A percentile compares a stretch with the other conserved stretches of the same genome.
Evolutionary conservation across 2,888 invertebrate species (phyloP).

Genomic region (Epinotia brunnichana): DNA sequence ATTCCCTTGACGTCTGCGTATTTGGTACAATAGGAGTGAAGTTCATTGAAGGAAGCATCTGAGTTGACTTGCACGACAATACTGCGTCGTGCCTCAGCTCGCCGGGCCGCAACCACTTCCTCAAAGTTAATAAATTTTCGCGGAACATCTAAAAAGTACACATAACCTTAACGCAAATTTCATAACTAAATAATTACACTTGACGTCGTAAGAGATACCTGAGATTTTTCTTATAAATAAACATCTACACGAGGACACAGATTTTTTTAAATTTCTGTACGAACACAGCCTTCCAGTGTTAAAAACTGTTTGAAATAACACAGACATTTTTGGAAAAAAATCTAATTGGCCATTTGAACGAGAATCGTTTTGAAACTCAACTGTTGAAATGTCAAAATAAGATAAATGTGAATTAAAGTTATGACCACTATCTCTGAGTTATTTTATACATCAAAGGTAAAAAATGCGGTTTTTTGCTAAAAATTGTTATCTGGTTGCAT

Average conservation of each 20-base stretch:
- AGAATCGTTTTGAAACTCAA: slow-evolving; percentile 21
- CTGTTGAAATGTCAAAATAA: slow-evolving; percentile 33
- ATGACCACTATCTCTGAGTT: neutral
- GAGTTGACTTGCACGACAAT: slow-evolving; percentile 91
- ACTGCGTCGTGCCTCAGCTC: slow-evolving; percentile 87
- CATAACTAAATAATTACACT: slow-evolving; percentile 46
- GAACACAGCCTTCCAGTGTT: slow-evolving; percentile 64
- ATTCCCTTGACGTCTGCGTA: slow-evolving; percentile 86
- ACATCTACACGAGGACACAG: slow-evolving; percentile 61
- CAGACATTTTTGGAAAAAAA: slow-evolving; percentile 67
- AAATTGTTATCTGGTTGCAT: neutral
- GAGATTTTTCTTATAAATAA: slow-evolving; percentile 62
- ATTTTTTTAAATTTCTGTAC: slow-evolving; percentile 61
- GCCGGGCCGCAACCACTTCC: slow-evolving; percentile 83
- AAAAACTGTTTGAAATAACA: slow-evolving; percentile 68
- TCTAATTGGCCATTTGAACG: slow-evolving; percentile 37
- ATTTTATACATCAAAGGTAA: neutral
- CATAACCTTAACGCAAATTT: slow-evolving; percentile 71
- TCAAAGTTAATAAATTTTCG: slow-evolving; percentile 80
- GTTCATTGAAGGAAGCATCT: slow-evolving; percentile 86
- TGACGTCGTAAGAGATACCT: slow-evolving; percentile 56
- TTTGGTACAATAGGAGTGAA: slow-evolving; percentile 87
- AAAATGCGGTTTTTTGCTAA: neutral
- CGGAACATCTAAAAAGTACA: slow-evolving; percentile 64
- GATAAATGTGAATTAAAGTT: neutral